Evolutionary conservation across 2,797 vertebrate species (phyloP).

Genomic region (Basileuterus tristriatus): DNA sequence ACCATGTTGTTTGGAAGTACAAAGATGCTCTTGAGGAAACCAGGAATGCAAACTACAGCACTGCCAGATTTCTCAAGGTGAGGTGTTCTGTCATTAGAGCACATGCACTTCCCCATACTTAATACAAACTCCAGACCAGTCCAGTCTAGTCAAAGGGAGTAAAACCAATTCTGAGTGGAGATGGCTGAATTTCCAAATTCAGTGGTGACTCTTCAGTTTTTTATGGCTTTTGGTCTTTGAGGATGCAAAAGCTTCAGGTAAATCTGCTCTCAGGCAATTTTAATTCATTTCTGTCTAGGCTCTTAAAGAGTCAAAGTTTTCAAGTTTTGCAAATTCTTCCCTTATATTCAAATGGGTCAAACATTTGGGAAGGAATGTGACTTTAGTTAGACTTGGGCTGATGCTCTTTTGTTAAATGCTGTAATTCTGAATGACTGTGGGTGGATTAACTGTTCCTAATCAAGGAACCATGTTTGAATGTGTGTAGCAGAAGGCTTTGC

Average conservation of each 20-base stretch:
- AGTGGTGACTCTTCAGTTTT: not conserved
- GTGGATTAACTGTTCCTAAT: not conserved
- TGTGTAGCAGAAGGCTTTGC: not conserved
- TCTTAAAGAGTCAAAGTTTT: not conserved
- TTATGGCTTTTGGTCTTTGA: not conserved
- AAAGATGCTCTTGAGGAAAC: slow-evolving; percentile 90
- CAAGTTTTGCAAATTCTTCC: not conserved
- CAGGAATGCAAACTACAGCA: slow-evolving; percentile 88
- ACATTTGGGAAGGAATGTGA: not conserved
- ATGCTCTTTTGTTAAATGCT: not conserved
- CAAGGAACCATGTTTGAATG: not conserved
- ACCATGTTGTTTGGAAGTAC: slow-evolving; percentile 93
- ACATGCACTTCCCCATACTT: not conserved
- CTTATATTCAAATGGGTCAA: not conserved
- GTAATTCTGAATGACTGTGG: not conserved
- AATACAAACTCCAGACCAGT: not conserved
- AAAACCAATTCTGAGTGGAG: not conserved
- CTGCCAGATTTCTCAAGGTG: slow-evolving; percentile 94
- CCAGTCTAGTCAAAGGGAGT: not conserved
- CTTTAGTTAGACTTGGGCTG: not conserved
- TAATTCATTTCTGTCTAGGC: not conserved
- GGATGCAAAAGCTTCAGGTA: not conserved
- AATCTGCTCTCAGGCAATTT: not conserved
- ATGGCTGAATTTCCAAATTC: not conserved
- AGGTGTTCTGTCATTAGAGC: not conserved